phyloP scores from a whole-genome alignment of 2,797 vertebrate species.

The Mormyrops boulengeri region DNA sequence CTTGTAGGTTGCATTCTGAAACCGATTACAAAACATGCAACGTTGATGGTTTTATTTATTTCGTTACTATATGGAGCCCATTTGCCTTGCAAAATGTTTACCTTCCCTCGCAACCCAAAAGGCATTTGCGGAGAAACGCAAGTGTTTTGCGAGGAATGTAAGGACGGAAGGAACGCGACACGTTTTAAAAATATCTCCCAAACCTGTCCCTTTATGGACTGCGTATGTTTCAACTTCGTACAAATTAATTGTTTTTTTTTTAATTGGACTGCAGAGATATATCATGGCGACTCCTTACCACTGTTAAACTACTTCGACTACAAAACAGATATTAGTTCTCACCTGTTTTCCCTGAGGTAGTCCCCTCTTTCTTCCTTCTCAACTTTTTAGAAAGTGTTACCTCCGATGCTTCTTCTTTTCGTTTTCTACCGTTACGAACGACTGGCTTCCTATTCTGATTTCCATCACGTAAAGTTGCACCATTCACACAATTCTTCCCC shows the following conservation, averaged over 20 bases:
- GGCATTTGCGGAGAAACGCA: not conserved
- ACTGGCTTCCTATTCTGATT: slow-evolving; percentile 27
- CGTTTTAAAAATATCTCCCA: not conserved
- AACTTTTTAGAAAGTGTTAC: slow-evolving; percentile 45
- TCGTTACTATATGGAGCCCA: not conserved
- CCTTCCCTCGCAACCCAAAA: not conserved
- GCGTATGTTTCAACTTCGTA: not conserved
- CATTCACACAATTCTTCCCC: slow-evolving; percentile 32
- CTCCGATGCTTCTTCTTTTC: slow-evolving; percentile 7
- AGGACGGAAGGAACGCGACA: not conserved
- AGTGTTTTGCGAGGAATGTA: not conserved
- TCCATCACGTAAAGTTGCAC: slow-evolving; percentile 22
- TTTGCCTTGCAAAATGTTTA: not conserved
- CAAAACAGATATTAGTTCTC: not conserved
- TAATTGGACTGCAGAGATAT: not conserved
- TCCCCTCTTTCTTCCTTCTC: slow-evolving; percentile 42
- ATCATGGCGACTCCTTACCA: not conserved
- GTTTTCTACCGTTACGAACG: slow-evolving; percentile 33
- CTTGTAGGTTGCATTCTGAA: slow-evolving; percentile 33
- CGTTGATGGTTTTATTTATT: not conserved
- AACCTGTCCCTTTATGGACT: not conserved
- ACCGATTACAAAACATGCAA: not conserved
- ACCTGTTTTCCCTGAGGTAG: slow-evolving; percentile 40
- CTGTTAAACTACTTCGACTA: not conserved
- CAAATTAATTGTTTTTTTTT: not conserved